Base-by-base conservation (phyloP, 2,888 invertebrate genomes). In the Asteroscopus sphinx region DNA sequence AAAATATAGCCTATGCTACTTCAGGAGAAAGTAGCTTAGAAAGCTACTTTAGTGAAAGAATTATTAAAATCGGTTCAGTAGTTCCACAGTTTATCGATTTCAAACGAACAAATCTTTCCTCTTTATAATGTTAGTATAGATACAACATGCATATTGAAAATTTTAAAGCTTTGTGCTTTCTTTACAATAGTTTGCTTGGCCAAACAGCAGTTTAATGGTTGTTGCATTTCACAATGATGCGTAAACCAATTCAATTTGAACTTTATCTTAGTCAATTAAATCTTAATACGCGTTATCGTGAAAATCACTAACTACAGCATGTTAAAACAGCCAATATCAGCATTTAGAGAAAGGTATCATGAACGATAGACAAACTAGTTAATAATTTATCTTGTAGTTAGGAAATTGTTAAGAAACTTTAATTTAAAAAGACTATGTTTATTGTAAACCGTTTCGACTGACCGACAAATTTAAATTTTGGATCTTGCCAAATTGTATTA, bases 401-500 rank as follows among this genome's bases (percentile, higher is more conserved):
- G 68, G 66, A 44, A 71, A 73, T 67, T 67, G 36, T 65, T 77
- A 74, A 70, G 69, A 42, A 48, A 58, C 52, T 54, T 68, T 32
- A 59, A 68, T 72, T 68, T 73, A 73, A 70, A 77, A 82, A 83
- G 85, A 86, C 83, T 85, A 79, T 61, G 67, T 77, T 76, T 70
- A 63, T 66, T 65, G 68, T 77, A 69, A 73, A 70, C 64, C 73
- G 62, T 76, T 81, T 78, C 70, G 88, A 91, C 88, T 89, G 90
- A 90, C 73, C 66, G 80, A 77, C 80, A 59, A 36, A 44, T 51
- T 47, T 58, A 42, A 58, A 63, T 79, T 86, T 85, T 84, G 82
- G 83, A 85, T 91, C 92, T 92, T 92, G 92, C 92, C 92, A 91
- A 85, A 69, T 69, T 73, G 58, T 74, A 41, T 61, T 48, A 44